Evolutionary conservation across 2,113 vertebrate species (phyloP).

Genomic region (Pavo muticus): DNA sequence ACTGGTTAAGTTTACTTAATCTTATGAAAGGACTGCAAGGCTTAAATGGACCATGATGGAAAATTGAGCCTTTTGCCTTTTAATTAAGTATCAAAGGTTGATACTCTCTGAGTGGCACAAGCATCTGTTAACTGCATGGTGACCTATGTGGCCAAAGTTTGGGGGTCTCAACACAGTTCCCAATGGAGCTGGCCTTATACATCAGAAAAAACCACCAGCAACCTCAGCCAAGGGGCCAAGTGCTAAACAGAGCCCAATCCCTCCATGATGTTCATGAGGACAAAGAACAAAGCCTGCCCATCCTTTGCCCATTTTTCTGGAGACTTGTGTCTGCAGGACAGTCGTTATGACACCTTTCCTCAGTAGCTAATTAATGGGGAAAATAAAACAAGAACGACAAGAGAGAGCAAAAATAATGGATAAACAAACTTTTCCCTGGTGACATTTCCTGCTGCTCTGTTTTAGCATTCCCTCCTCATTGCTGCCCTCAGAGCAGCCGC

Average conservation of each 20-base stretch:
- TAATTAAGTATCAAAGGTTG: background rate
- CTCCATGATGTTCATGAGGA: background rate
- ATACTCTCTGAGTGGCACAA: background rate
- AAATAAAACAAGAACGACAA: background rate
- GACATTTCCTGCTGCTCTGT: constrained; percentile 25
- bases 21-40: background rate
- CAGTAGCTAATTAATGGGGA: background rate
- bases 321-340: background rate
- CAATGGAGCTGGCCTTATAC: background rate
- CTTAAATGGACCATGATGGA: background rate
- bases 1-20: background rate
- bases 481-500: background rate
- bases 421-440: constrained; percentile 8
- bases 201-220: background rate
- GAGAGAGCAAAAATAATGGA: background rate
- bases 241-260: background rate
- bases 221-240: background rate
- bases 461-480: constrained; percentile 52
- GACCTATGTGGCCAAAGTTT: background rate
- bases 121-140: background rate
- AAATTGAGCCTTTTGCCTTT: background rate
- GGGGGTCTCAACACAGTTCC: background rate
- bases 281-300: rapidly evolving
- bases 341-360: background rate
- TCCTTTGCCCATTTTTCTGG: rapidly evolving